Evolutionary conservation across 2,888 invertebrate species (phyloP).

Genomic region (Habroteleia sp.): DNA sequence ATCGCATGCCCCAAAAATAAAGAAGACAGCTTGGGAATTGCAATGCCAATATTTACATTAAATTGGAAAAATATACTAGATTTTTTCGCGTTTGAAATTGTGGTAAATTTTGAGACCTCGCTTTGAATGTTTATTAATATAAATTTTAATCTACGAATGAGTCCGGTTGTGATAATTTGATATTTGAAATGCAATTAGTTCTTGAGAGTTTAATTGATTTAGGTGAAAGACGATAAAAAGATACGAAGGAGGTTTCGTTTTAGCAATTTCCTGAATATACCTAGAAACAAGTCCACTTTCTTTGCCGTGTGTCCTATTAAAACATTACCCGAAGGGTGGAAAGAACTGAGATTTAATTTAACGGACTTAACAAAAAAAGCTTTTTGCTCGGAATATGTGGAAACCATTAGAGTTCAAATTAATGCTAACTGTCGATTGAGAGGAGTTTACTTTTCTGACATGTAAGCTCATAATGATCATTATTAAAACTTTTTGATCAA

Average conservation of each 20-base stretch:
- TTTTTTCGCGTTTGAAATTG: constrained; percentile 98
- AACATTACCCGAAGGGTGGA: constrained; percentile 96
- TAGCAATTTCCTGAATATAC: constrained; percentile 97
- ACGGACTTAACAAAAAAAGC: constrained; percentile 96
- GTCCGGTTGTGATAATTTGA: too few species aligned
- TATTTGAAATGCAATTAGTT: too few species aligned
- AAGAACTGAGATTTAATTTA: constrained; percentile 96
- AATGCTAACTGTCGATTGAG: constrained; percentile 97
- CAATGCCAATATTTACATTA: constrained; percentile 95
- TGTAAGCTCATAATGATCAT: constrained; percentile 66
- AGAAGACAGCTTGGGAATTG: constrained; percentile 92
- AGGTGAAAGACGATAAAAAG: constrained; percentile 98
- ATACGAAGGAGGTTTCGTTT: constrained; percentile 92
- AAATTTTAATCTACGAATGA: too few species aligned
- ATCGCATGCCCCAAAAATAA: constrained; percentile 96
- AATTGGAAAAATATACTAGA: constrained; percentile 97
- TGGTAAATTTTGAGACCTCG: constrained; percentile 86
- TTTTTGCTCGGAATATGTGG: constrained; percentile 97
- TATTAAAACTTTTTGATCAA: too few species aligned
- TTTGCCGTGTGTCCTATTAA: constrained; percentile 98
- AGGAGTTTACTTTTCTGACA: constrained; percentile 91
- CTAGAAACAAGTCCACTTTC: constrained; percentile 94
- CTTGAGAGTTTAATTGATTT: too few species aligned
- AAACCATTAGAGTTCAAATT: constrained; percentile 94
- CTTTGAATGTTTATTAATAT: too few species aligned